Base-by-base conservation (phyloP, 1,140 invertebrate genomes). In the Uloborus diversus region DNA sequence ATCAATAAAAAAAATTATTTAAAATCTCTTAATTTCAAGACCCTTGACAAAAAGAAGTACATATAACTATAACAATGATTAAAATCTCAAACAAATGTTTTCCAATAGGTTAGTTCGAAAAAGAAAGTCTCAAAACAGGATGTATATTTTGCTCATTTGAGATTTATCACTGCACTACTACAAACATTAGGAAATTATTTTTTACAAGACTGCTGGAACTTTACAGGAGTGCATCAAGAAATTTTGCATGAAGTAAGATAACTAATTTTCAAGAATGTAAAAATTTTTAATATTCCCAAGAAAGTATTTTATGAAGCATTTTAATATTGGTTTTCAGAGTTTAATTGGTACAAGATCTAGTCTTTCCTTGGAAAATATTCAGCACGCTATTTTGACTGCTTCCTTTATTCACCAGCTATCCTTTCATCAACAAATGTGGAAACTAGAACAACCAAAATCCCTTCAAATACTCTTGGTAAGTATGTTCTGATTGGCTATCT, bases 181-280 rank as follows among this genome's bases (percentile, higher is more conserved):
- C 57, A 79, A 2, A 84, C 83, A 4, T 80, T 87, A 5, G 82
- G 83, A 23, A 85, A 85, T 81, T 85, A 84, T n/a, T 87, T 87
- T 81, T 82, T 87, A n/a, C 84, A 87, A 71, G 86, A 87, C 79
- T 84, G 85, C 49, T 83, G 87, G 49, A 85, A 86, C 81, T 86
- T 87, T 78, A 82, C 86, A 17, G 86, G 86, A 4, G 84, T 85
- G 61, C 86, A 87, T 65, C 85, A 86, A 70, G 86, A 87, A 32
- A 81, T 85, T 33, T 76, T 87, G 66, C 83, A 85, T 57, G 83
- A 59, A 14, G 81, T 82, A 64, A 66, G 56, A 28, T 20, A 4
- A 4, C 23, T 37, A 1, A 42, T 42, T 35, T 37, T n/a, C 0
- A 42, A 17, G 17, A 42, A 42, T 9, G 7, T 42, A 37, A 30